Conservation (phyloP, 2,797 vertebrate species). For the Gorsachius magnificus region DNA sequence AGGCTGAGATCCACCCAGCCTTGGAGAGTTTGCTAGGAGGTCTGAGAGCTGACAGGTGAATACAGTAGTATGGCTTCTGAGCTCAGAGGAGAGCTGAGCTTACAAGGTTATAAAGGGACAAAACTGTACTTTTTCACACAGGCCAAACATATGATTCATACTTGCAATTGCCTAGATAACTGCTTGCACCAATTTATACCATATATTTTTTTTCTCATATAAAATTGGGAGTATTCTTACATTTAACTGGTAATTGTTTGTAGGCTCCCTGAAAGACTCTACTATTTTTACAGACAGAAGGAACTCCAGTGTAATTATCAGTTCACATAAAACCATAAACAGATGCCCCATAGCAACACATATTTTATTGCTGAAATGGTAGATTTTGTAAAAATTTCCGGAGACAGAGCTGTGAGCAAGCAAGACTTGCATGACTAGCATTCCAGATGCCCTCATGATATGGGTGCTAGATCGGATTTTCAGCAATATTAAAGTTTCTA, state of each 20-base stretch:
- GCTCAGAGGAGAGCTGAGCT: neutral
- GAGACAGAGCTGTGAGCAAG: slow-evolving; percentile 24
- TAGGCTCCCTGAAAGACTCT: neutral
- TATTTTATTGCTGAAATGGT: slow-evolving; percentile 52
- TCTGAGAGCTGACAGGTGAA: neutral
- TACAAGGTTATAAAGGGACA: neutral
- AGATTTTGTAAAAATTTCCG: slow-evolving; percentile 44
- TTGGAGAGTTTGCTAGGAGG: neutral
- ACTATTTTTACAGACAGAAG: slow-evolving; percentile 33
- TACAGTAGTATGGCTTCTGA: neutral
- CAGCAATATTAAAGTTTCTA: neutral
- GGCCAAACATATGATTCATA: neutral
- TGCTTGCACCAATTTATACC: neutral
- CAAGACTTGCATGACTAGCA: slow-evolving; percentile 10
- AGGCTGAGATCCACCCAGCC: neutral
- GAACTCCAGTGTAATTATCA: slow-evolving; percentile 41
- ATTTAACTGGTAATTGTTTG: neutral
- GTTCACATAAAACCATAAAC: slow-evolving; percentile 56
- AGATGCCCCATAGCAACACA: slow-evolving; percentile 63
- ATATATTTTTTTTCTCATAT: neutral
- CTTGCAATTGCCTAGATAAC: neutral
- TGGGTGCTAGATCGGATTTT: neutral
- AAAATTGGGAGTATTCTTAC: neutral
- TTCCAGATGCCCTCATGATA: slow-evolving; percentile 44
- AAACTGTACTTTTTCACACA: neutral